Conservation (phyloP, 2,888 invertebrate species). For the Drosophila mimica region DNA sequence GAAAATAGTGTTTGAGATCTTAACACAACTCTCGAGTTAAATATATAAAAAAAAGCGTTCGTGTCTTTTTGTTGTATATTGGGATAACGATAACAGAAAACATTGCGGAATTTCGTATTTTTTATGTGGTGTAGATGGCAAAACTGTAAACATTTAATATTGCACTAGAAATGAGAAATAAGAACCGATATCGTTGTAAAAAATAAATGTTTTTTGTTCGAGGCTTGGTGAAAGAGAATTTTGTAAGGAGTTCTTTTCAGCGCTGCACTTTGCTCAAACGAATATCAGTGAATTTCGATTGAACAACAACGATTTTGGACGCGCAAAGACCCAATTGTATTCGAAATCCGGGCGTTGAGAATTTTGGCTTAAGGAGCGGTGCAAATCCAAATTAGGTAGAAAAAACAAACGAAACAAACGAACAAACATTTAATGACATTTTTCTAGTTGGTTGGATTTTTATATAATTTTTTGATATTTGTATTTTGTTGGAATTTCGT, state of each 20-base stretch:
- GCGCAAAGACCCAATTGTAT: slow-evolving; percentile 83
- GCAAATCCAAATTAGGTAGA: slow-evolving; percentile 42
- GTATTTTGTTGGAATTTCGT: slow-evolving; percentile 1
- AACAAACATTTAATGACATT: slow-evolving; percentile 32
- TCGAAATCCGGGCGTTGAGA: slow-evolving; percentile 76
- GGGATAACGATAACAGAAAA: slow-evolving; percentile 8
- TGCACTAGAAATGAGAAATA: slow-evolving; percentile 63
- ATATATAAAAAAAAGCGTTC: slow-evolving; percentile 3
- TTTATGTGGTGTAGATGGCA: slow-evolving; percentile 18
- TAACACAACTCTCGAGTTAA: slow-evolving; percentile 18
- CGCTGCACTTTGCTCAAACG: slow-evolving; percentile 54
- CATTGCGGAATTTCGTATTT: slow-evolving; percentile 17
- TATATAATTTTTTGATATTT: not conserved
- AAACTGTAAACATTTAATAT: slow-evolving; percentile 60
- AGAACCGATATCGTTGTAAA: slow-evolving; percentile 7
- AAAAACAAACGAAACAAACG: slow-evolving; percentile 47
- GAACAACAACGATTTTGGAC: slow-evolving; percentile 82
- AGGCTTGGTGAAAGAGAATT: slow-evolving; percentile 25
- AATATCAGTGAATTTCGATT: slow-evolving; percentile 81
- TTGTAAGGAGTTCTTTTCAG: slow-evolving; percentile 8
- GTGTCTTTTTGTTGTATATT: slow-evolving; percentile 18
- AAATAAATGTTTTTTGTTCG: slow-evolving; percentile 12
- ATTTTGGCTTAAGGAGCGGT: slow-evolving; percentile 55
- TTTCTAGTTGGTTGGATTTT: not conserved
- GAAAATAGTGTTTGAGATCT: slow-evolving; percentile 13